phyloP scores from a whole-genome alignment of 2,888 invertebrate genomes.

The Hydriomena furcata region DNA sequence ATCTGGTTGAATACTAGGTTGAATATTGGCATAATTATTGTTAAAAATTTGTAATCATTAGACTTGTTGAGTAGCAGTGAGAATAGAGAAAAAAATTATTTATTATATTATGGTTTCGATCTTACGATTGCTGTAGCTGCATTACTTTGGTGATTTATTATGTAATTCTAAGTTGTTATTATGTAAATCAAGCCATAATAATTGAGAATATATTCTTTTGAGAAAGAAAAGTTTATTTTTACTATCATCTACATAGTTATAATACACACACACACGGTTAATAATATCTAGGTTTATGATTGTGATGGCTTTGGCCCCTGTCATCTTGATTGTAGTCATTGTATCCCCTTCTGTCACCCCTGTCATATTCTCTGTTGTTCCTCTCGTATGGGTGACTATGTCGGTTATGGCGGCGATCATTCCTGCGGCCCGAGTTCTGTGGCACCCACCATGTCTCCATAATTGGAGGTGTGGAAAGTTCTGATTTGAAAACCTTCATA shows the following conservation, averaged over 20 bases:
- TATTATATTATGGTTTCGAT: slow-evolving; percentile 74
- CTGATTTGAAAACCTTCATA: slow-evolving; percentile 71
- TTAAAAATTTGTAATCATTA: slow-evolving; percentile 77
- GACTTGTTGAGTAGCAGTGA: slow-evolving; percentile 81
- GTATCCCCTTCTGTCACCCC: slow-evolving; percentile 32
- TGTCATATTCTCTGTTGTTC: slow-evolving; percentile 38
- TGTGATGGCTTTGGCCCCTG: slow-evolving; percentile 39
- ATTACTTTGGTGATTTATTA: slow-evolving; percentile 80
- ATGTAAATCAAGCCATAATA: slow-evolving; percentile 84
- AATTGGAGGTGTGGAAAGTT: slow-evolving; percentile 81
- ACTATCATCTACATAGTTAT: slow-evolving; percentile 31
- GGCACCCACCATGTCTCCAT: slow-evolving; percentile 81
- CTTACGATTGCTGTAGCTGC: slow-evolving; percentile 75
- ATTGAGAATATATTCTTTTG: slow-evolving; percentile 83
- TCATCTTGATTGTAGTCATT: slow-evolving; percentile 39
- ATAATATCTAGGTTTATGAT: slow-evolving; percentile 43
- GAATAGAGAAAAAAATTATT: slow-evolving; percentile 75
- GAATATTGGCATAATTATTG: slow-evolving; percentile 79
- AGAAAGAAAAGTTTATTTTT: slow-evolving; percentile 55
- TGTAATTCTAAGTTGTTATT: slow-evolving; percentile 82
- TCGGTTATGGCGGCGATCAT: slow-evolving; percentile 57
- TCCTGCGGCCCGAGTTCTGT: slow-evolving; percentile 53
- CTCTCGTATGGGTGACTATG: slow-evolving; percentile 50
- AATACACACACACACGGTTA: slow-evolving; percentile 28
- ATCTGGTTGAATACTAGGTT: slow-evolving; percentile 60